Evolutionary conservation across 2,888 invertebrate species (phyloP).

Genomic region (Aphidius colemani): DNA sequence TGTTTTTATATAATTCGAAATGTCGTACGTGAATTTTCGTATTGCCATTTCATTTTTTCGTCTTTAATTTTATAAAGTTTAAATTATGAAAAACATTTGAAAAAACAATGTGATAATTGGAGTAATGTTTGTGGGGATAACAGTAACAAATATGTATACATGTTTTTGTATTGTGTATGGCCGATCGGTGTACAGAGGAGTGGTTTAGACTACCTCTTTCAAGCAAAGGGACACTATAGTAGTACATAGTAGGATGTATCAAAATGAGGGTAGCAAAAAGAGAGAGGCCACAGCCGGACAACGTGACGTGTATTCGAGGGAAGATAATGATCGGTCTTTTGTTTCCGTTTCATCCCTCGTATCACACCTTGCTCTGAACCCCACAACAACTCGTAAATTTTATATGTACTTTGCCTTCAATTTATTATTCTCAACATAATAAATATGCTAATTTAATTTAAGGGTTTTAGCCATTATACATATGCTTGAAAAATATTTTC

Average conservation of each 20-base stretch:
- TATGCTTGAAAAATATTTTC: conserved; percentile 5
- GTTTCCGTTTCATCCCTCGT: conserved; percentile 54
- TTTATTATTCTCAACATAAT: conserved; percentile 20
- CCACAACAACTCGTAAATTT: conserved; percentile 9
- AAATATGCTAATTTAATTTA: conserved; percentile 24
- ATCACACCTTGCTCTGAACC: conserved; percentile 45
- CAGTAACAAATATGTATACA: no score
- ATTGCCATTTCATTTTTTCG: no score
- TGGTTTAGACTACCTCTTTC: background rate
- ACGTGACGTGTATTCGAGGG: conserved; percentile 44
- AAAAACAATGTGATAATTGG: no score
- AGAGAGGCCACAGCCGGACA: conserved; percentile 34
- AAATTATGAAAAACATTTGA: no score
- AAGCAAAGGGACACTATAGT: conserved; percentile 16
- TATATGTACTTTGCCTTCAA: conserved; percentile 9
- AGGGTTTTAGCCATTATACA: conserved; percentile 8
- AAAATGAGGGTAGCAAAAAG: conserved; percentile 6
- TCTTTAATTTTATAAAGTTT: no score
- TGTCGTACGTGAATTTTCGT: no score
- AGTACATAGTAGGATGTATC: conserved; percentile 14
- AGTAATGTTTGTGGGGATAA: no score
- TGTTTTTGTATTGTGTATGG: no score
- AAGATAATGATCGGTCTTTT: conserved; percentile 52
- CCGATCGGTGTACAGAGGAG: no score
- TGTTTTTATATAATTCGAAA: no score